Base-by-base conservation (phyloP, 2,888 invertebrate genomes). In the Bhutanitis thaidina region DNA sequence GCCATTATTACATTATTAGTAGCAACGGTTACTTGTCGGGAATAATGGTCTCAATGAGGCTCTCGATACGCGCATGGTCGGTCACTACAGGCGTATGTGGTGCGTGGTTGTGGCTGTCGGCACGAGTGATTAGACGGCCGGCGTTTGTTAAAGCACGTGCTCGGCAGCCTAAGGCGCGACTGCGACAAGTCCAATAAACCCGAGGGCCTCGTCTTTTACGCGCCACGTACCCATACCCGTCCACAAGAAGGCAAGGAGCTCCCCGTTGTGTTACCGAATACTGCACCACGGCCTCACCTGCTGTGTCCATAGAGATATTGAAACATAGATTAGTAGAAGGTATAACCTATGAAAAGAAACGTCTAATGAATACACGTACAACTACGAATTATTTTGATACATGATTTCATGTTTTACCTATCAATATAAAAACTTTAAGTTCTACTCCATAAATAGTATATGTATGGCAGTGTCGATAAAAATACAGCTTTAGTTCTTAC, bases 241-340 rank as follows among this genome's bases (percentile, higher is more conserved):
- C 79, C 53, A 90, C 57, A 56, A 88, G 55, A 43, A 90, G 73
- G 52, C 84, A 74, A 16, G 87, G 82, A 27, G 87, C 88, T 9
- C 90, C 90, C 13, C 88, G 80, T 46, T 79, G 74, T 29, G 90
- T 90, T 68, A 86, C 76, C 54, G 84, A 71, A 66, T 87, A 90
- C 58, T 72, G 72, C 66, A 83, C 76, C 54, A 59, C 62, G 39
- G 58, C 68, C 14, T 45, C 62, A 57, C 64, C 77, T 76, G 73
- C 40, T n/a, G 16, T 32, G 30, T 20, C 36, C 38, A 43, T 37
- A 44, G 10, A 45, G 15, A 49, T 30, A 38, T 43, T 43, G 9
- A 38, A 7, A 43, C 12, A 37, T 41, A 40, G 14, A 35, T 34
- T 29, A 35, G 27, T 27, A 9, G 1, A 27, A 27, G 8, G 5